phyloP scores from a whole-genome alignment of 2,888 invertebrate species.

The Hypomecis punctinalis region DNA sequence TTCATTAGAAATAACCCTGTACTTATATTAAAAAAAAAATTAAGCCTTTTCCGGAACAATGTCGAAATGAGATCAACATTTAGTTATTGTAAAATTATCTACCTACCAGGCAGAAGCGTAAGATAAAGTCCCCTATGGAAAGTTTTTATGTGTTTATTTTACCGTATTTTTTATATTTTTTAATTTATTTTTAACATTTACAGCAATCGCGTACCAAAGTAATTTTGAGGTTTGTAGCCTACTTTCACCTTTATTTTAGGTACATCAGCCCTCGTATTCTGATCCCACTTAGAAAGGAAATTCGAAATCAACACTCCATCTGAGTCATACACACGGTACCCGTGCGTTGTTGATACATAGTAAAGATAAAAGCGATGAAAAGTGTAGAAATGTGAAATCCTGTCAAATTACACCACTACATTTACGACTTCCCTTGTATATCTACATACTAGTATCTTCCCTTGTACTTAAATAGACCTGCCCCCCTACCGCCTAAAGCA shows the following conservation, averaged over 20 bases:
- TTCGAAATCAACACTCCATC: background rate
- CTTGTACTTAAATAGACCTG: no score
- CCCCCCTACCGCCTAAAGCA: no score
- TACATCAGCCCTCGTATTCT: background rate
- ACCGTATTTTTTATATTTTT: conserved; percentile 30
- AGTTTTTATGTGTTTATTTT: conserved; percentile 46
- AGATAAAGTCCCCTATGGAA: conserved; percentile 57
- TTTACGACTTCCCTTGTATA: no score
- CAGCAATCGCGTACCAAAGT: background rate
- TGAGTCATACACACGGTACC: background rate
- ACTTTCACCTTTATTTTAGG: conserved; percentile 1
- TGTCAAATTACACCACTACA: no score
- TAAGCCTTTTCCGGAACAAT: no score
- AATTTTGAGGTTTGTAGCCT: background rate
- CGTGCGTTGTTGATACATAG: no score
- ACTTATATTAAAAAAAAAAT: no score
- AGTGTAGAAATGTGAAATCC: no score
- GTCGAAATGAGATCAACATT: conserved; percentile 24
- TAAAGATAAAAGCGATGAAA: no score
- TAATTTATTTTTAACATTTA: background rate
- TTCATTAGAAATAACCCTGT: no score
- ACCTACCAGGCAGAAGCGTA: conserved; percentile 27
- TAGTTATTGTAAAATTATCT: conserved; percentile 31
- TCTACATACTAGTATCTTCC: no score
- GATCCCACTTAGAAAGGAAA: background rate